These are phyloP conservation scores for Eurytoma californica DNA, from an alignment of 2,888 invertebrate species.

Conservation along the genomic window DNA sequence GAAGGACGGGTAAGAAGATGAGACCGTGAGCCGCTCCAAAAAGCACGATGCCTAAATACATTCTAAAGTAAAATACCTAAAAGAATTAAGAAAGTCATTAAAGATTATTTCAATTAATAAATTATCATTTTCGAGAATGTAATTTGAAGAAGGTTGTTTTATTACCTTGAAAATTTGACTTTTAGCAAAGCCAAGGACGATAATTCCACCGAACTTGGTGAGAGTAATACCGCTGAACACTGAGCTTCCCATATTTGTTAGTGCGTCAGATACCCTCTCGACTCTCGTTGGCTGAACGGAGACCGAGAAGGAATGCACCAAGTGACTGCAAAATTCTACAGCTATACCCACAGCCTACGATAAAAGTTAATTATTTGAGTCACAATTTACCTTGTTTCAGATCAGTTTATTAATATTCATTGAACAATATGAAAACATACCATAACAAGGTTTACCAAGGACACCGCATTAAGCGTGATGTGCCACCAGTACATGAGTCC, in stretches of 20 bases:
- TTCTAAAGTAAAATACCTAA: constrained; percentile 94
- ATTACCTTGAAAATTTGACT: constrained; percentile 93
- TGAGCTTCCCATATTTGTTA: constrained; percentile 92
- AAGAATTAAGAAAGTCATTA: constrained; percentile 43
- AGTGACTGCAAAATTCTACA: constrained; percentile 98
- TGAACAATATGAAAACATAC: constrained; percentile 74
- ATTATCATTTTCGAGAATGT: constrained; percentile 47
- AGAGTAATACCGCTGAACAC: constrained; percentile 98
- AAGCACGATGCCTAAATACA: constrained; percentile 98
- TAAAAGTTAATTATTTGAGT: constrained; percentile 25
- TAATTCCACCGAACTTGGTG: constrained; percentile 98
- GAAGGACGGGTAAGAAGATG: constrained; percentile 96
- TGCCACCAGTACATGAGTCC: constrained; percentile 98
- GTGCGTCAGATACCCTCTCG: constrained; percentile 87
- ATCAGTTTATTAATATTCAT: background rate
- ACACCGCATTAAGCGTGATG: constrained; percentile 96
- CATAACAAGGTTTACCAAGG: constrained; percentile 96
- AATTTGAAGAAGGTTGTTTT: background rate
- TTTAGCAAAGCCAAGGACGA: constrained; percentile 97
- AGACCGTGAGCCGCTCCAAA: constrained; percentile 98
- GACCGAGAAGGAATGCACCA: constrained; percentile 93
- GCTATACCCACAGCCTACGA: constrained; percentile 95
- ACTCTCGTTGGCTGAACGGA: constrained; percentile 85
- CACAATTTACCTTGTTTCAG: background rate
- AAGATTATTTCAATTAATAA: constrained; percentile 59